Evolutionary conservation across 2,113 vertebrate species (phyloP), one percentile per base, ranked within the genome.

Genomic region (Physeter macrocephalus): DNA sequence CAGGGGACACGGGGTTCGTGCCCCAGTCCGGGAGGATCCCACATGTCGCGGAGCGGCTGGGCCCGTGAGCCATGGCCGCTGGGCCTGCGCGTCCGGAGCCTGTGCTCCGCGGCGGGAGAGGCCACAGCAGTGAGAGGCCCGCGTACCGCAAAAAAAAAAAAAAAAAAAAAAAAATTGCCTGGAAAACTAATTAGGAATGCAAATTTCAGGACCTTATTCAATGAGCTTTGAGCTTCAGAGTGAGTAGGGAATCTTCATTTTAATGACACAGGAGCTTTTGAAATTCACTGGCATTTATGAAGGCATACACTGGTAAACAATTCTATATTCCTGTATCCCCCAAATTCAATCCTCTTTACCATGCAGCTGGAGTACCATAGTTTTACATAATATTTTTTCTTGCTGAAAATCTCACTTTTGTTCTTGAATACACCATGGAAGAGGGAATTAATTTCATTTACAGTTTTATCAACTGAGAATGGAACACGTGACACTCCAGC

Each of bases 241-340:
- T 92, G 43, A 90, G 29, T 17, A 88, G 34, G 13, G 6, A 96
- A 83, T 87, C 34, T 43, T 5, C 14, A 75, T 61, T 49, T 85
- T 66, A 89, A 78, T 39, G 81, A 62, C 29, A 72, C 46, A 78
- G 34, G 5, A 93, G 17, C 8, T 94, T 87, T 82, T 39, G 61
- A 85, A 96, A 94, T n/a, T 64, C 29, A 11, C 52, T 87, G 86
- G 54, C 80, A 96, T 71, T 94, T 95, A 57, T 80, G 85, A 94
- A 93, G 41, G 67, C 12, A 46, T 59, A 77, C 43, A 39, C 15
- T 2, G 29, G 75, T 88, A 80, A 93, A 80, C 25, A 95, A 62
- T 84, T 87, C 54, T 54, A 20, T 62, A 71, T 57, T 59, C 21
- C 41, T 20, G 0, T n/a, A 34, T 89, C 36, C 57, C 27, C 17